phyloP scores from a whole-genome alignment of 2,797 vertebrate species.

The Oophaga sylvatica region DNA sequence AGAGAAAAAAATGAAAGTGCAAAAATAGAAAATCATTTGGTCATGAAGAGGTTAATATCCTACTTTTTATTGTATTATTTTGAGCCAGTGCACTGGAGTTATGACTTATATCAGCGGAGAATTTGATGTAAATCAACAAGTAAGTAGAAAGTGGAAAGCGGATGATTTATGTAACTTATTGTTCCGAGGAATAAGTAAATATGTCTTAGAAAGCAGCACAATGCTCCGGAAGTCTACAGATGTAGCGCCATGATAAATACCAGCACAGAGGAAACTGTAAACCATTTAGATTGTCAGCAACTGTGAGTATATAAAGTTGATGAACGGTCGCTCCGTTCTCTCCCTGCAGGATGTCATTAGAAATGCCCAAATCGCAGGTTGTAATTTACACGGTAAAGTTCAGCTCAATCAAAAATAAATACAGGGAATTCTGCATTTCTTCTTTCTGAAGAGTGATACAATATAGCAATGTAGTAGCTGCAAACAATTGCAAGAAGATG shows the following conservation, averaged over 20 bases:
- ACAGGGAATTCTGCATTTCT: constrained; percentile 1
- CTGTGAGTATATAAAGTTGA: constrained; percentile 52
- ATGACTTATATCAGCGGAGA: constrained; percentile 39
- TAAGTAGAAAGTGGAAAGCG: constrained; percentile 29
- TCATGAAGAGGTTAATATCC: constrained; percentile 6
- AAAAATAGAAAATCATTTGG: no score
- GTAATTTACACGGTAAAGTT: constrained; percentile 49
- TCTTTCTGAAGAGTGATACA: not conserved
- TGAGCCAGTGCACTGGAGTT: not conserved
- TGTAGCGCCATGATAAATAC: constrained; percentile 50
- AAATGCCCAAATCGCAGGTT: constrained; percentile 48
- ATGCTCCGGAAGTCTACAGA: constrained; percentile 31
- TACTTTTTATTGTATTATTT: constrained; percentile 40
- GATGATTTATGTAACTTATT: constrained; percentile 55
- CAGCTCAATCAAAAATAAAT: constrained; percentile 40
- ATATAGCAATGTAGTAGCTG: not conserved
- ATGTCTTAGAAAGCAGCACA: constrained; percentile 44
- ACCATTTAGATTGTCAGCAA: constrained; percentile 48
- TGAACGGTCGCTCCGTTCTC: constrained; percentile 18
- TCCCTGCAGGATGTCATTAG: constrained; percentile 33
- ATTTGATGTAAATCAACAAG: constrained; percentile 42
- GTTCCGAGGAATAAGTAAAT: constrained; percentile 54
- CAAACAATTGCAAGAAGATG: not conserved
- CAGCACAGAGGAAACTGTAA: constrained; percentile 42
- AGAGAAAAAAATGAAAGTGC: no score